Evolutionary conservation across 2,113 vertebrate species (phyloP).

Genomic region (Poeciliopsis turrubarensis): DNA sequence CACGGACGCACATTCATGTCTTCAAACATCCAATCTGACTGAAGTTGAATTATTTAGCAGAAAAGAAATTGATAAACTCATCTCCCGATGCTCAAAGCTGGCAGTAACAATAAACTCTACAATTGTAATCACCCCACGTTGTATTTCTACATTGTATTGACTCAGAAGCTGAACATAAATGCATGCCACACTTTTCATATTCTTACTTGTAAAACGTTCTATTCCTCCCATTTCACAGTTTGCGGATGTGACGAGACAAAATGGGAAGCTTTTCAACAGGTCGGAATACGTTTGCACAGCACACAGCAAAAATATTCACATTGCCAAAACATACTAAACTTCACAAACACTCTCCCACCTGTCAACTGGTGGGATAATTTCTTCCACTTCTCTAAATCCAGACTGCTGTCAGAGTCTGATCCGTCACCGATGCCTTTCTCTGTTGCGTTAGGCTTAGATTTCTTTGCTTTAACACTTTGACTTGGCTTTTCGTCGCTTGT

Average conservation of each 20-base stretch:
- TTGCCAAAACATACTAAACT: neutral
- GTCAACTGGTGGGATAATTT: conserved; percentile 63
- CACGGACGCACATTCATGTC: too few relatives aligned
- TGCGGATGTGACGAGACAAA: neutral
- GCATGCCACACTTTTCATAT: neutral
- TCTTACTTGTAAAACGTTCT: neutral
- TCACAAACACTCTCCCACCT: conserved; percentile 52
- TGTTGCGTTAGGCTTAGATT: conserved; percentile 23
- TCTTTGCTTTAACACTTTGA: conserved; percentile 46
- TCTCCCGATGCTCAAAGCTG: too few relatives aligned
- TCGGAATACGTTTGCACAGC: neutral
- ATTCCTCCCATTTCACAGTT: neutral
- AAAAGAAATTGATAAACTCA: too few relatives aligned
- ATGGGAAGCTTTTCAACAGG: neutral
- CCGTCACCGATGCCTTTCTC: conserved; percentile 27
- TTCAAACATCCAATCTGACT: neutral
- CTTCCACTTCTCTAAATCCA: conserved; percentile 83
- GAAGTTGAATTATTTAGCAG: too few relatives aligned
- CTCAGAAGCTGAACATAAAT: neutral
- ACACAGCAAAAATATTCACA: neutral
- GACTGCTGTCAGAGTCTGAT: conserved; percentile 81
- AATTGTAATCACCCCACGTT: too few relatives aligned
- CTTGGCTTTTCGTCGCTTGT: conserved; percentile 36
- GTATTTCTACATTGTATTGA: too few relatives aligned
- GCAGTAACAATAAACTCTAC: too few relatives aligned